Evolutionary conservation across 1,140 invertebrate species (phyloP).

Genomic region (Drosophila varians): DNA sequence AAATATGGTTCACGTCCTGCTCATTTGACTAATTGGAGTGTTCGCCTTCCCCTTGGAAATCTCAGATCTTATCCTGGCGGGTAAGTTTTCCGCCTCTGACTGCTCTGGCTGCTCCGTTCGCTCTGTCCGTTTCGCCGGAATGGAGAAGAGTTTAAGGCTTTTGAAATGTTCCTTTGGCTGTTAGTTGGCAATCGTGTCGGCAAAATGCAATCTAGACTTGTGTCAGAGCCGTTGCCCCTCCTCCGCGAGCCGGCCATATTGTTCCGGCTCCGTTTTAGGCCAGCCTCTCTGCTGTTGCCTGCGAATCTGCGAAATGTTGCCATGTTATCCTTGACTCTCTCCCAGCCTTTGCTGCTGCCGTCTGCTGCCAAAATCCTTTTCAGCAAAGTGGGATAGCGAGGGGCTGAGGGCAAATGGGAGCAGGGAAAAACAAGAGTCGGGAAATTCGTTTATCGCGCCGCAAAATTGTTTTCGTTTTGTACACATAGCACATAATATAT

Average conservation of each 20-base stretch:
- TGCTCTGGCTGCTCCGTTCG: background rate
- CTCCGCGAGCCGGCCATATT: background rate
- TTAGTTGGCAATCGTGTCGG: conserved; percentile 35
- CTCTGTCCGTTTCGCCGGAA: background rate
- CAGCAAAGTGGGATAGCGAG: background rate
- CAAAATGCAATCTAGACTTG: conserved; percentile 45
- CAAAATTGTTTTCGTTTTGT: conserved; percentile 77
- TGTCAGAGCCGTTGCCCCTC: conserved; percentile 23
- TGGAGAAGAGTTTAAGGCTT: background rate
- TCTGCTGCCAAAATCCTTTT: conserved; percentile 42
- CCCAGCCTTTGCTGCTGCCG: conserved; percentile 11
- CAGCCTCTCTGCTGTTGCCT: conserved; percentile 52
- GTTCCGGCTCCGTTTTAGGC: conserved; percentile 26
- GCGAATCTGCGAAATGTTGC: conserved; percentile 40
- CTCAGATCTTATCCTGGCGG: conserved; percentile 9
- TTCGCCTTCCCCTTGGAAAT: background rate
- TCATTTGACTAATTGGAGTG: conserved; percentile 62
- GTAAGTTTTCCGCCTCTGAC: background rate
- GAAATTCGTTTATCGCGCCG: conserved; percentile 77
- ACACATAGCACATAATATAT: conserved; percentile 48
- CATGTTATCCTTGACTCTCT: conserved; percentile 51
- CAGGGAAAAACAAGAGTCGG: conserved; percentile 42
- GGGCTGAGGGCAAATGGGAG: conserved; percentile 1
- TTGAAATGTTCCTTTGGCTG: conserved; percentile 16
- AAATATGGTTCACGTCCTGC: conserved; percentile 61